Percentiles rank a stretch among this genome's conserved stretches.
Evolutionary conservation across 2,797 vertebrate species (phyloP).

Genomic region (Labeo calbasu): DNA sequence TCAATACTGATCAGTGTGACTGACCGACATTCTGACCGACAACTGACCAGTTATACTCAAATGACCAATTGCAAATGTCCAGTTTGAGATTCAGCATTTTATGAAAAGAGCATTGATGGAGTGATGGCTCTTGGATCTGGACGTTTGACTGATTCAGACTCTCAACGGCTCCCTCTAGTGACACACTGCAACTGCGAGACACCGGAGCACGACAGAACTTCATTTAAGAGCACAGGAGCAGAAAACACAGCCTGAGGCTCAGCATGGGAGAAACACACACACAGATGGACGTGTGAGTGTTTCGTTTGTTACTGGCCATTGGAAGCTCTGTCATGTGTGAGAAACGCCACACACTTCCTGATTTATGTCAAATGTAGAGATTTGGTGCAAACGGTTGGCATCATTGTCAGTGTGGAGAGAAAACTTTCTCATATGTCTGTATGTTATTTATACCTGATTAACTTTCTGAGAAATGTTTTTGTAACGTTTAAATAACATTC

Average conservation of each 20-base stretch:
- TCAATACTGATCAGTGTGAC: background rate
- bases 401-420: background rate
- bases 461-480: background rate
- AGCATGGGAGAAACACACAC: background rate
- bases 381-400: background rate
- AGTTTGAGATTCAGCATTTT: background rate
- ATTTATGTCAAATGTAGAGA: background rate
- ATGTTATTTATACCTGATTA: background rate
- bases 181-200: background rate
- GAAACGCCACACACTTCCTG: background rate
- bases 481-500: background rate
- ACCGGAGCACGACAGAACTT: background rate
- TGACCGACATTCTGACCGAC: background rate
- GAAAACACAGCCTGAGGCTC: background rate
- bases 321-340: background rate
- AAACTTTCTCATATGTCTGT: background rate
- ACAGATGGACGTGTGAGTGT: background rate
- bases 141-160: background rate
- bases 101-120: background rate
- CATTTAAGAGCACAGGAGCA: background rate
- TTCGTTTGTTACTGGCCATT: background rate
- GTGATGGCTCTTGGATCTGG: background rate
- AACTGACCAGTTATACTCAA: background rate
- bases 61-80: background rate
- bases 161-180: slow-evolving; percentile 7